Base-by-base conservation (phyloP, 2,797 vertebrate species). In the Lophius americanus region DNA sequence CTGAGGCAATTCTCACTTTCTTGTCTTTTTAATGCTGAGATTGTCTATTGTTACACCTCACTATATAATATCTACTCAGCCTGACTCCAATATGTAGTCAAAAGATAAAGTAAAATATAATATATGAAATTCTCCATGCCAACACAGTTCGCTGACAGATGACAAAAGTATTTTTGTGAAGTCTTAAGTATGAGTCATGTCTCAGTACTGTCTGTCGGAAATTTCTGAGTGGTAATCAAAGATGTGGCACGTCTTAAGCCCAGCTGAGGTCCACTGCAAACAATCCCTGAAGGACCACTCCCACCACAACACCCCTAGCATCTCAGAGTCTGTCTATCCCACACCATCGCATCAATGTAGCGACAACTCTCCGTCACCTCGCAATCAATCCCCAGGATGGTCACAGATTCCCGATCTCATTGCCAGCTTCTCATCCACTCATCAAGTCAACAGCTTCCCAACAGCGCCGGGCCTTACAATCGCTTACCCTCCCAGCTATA, bases 401-500 rank as follows among this genome's bases (percentile, higher is more conserved):
- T 91, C 84, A 75, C 79, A 70, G 79, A 84, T 90, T 84, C 84
- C 69, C 57, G 77, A 87, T 90, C 81, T 86, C 78, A 73, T 74
- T 85, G 83, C 78, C 73, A 83, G 87, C 88, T 81, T 84, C 83
- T 84, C 88, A 82, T 85, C 89, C 89, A 88, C 83, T 84, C 88
- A 82, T 85, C 89, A 88, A 88, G 88, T 90, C 87, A 87, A 86
- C 87, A 90, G 89, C 87, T 85, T 89, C 87, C 88, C 88, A 80
- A 88, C 85, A 81, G 88, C 86, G 84, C 85, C 87, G 79, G 84
- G 79, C 89, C 88, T 90, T 92, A 92, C 93, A 91, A 92, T 92
- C 91, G 84, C 90, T 92, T 91, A 90, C 85, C 86, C 86, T 69
- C 80, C 89, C 76, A 79, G 85, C 87, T 89, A 86, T 81, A 88